These are phyloP conservation scores for Chelonoidis abingdonii DNA, from an alignment of 2,113 vertebrate genomes.

Conservation along the genomic window DNA sequence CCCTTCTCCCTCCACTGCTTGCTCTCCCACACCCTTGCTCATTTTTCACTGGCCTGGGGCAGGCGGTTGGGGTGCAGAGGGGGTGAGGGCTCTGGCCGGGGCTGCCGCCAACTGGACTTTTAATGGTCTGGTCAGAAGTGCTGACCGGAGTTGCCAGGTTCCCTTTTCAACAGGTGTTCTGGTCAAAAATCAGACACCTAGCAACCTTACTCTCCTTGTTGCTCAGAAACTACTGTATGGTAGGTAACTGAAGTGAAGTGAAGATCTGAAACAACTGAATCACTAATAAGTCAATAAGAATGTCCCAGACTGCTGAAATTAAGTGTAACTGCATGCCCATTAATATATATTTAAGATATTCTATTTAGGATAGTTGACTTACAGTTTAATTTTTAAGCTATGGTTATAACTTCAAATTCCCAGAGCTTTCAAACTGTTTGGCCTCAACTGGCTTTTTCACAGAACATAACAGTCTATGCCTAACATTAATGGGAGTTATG, in stretches of 20 bases:
- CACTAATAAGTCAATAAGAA: neutral
- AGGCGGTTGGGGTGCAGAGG: no score
- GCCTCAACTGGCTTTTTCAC: neutral
- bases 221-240: neutral
- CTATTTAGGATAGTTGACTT: neutral
- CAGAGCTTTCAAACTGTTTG: neutral
- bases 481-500: accelerated
- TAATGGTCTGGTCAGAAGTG: no score
- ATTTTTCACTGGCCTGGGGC: no score
- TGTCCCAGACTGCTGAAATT: neutral
- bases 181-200: no score
- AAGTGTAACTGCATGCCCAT: neutral
- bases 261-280: neutral
- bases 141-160: no score
- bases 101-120: no score
- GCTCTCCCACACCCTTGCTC: no score
- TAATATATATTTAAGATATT: neutral
- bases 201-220: no score
- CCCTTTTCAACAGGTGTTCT: no score
- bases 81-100: no score
- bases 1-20: no score
- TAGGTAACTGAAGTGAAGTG: neutral
- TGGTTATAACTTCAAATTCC: neutral
- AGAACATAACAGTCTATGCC: neutral
- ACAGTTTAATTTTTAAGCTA: neutral